Evolutionary conservation across 2,888 invertebrate species (phyloP).

Genomic region (Agriopis aurantiaria): DNA sequence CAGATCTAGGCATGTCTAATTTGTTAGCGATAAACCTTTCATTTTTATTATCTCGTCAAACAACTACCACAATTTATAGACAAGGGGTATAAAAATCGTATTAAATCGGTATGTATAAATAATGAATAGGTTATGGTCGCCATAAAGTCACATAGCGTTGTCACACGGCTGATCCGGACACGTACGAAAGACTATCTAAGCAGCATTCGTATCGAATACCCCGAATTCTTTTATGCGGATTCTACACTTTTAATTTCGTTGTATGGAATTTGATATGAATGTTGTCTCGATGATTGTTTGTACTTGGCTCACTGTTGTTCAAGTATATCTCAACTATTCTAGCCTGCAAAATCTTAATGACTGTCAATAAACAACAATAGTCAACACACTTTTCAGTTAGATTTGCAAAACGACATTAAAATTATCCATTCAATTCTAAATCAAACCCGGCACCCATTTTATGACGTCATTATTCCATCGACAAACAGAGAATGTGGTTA

Average conservation of each 20-base stretch:
- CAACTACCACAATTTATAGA: conserved; percentile 76
- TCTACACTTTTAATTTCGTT: no score
- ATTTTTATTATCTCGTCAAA: conserved; percentile 69
- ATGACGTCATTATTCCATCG: conserved; percentile 44
- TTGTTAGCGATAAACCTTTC: conserved; percentile 46
- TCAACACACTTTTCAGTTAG: neutral
- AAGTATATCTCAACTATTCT: no score
- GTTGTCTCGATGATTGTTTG: no score
- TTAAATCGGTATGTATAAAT: conserved; percentile 75
- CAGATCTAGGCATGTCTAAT: conserved; percentile 58
- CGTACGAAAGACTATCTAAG: neutral
- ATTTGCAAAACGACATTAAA: neutral
- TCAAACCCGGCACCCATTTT: conserved; percentile 40
- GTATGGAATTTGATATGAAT: no score
- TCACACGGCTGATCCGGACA: conserved; percentile 58
- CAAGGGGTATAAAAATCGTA: conserved; percentile 73
- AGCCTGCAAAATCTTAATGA: no score
- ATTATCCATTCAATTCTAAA: conserved; percentile 39
- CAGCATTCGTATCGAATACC: neutral
- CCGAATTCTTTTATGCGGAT: no score
- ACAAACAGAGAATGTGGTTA: conserved; percentile 41
- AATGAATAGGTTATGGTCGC: conserved; percentile 70
- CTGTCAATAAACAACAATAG: no score
- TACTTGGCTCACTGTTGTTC: no score
- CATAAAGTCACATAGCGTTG: conserved; percentile 72